phyloP scores from a whole-genome alignment of 1,140 invertebrate species.

The Psix sp. region DNA sequence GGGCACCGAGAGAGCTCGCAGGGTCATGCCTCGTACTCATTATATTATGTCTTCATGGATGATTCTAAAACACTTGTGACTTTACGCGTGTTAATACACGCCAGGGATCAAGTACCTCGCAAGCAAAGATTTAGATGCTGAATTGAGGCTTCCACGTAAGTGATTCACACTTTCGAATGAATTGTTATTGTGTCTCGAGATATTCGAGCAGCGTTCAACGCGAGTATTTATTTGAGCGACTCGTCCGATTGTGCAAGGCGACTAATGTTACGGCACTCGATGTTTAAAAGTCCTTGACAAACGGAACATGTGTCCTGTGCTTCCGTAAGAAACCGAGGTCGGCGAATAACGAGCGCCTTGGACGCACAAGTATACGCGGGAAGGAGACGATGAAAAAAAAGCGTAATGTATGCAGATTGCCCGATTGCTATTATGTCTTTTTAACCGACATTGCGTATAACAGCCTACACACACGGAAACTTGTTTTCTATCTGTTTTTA shows the following conservation, averaged over 20 bases:
- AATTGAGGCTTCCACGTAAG: too few species aligned
- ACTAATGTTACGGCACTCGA: conserved; percentile 13
- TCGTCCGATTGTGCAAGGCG: background rate
- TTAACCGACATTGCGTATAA: conserved; percentile 53
- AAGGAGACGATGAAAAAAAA: conserved; percentile 34
- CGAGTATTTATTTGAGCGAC: conserved; percentile 1
- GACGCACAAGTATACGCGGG: conserved; percentile 7
- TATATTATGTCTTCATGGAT: conserved; percentile 45
- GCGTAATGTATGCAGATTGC: conserved; percentile 75
- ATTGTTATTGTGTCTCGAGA: conserved; percentile 8
- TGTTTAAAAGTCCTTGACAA: conserved; percentile 33
- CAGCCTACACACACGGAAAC: conserved; percentile 16
- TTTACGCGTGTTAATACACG: background rate
- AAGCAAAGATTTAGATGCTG: too few species aligned
- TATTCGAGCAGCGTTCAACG: background rate
- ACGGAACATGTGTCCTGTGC: conserved; percentile 29
- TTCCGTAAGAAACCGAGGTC: conserved; percentile 40
- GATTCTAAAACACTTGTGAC: conserved; percentile 21
- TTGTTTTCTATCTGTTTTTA: conserved; percentile 1
- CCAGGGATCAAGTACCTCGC: too few species aligned
- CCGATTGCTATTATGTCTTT: conserved; percentile 71
- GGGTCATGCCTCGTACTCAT: conserved; percentile 35
- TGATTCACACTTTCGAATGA: too few species aligned
- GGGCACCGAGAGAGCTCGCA: conserved; percentile 18
- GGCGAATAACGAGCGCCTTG: conserved; percentile 6